These are phyloP conservation scores for Brenthis daphne DNA, from an alignment of 2,888 invertebrate genomes.

Conservation along the genomic window DNA sequence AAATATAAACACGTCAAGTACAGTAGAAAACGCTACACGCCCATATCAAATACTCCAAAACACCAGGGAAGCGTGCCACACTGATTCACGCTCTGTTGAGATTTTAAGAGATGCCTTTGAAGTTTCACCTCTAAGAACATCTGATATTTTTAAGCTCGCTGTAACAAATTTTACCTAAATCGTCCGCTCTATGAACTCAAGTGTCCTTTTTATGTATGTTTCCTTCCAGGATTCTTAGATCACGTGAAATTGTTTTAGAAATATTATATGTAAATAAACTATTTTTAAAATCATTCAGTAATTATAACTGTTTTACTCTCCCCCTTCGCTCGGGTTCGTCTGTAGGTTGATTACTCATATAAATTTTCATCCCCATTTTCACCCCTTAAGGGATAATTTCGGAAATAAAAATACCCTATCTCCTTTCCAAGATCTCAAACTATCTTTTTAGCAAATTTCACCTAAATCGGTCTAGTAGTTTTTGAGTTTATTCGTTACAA, in stretches of 20 bases:
- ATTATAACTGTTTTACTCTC: too few relatives aligned
- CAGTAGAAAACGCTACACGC: conserved; percentile 17
- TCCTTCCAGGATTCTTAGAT: background rate
- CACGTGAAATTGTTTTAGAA: too few relatives aligned
- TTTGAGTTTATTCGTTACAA: too few relatives aligned
- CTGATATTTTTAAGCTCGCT: conserved; percentile 34
- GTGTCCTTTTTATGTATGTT: conserved; percentile 2
- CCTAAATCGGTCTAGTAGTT: too few relatives aligned
- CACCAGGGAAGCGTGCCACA: conserved; percentile 39
- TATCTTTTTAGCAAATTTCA: too few relatives aligned
- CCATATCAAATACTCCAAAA: conserved; percentile 4
- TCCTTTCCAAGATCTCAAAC: too few relatives aligned
- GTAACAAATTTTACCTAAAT: conserved; percentile 11
- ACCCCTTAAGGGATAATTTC: too few relatives aligned
- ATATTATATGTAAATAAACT: background rate
- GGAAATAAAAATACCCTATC: too few relatives aligned
- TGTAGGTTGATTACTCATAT: too few relatives aligned
- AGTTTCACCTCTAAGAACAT: conserved; percentile 46
- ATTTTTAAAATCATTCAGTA: background rate
- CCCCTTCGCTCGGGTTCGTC: too few relatives aligned
- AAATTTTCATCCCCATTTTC: too few relatives aligned
- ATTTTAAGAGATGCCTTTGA: conserved; percentile 45
- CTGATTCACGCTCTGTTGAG: conserved; percentile 42
- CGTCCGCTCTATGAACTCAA: conserved; percentile 1
- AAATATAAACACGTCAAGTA: too few relatives aligned